A percentile compares a stretch with the other conserved stretches of the same genome.
These are phyloP conservation scores for Syrphus vitripennis DNA, from an alignment of 2,888 invertebrate species.

Conservation along the genomic window DNA sequence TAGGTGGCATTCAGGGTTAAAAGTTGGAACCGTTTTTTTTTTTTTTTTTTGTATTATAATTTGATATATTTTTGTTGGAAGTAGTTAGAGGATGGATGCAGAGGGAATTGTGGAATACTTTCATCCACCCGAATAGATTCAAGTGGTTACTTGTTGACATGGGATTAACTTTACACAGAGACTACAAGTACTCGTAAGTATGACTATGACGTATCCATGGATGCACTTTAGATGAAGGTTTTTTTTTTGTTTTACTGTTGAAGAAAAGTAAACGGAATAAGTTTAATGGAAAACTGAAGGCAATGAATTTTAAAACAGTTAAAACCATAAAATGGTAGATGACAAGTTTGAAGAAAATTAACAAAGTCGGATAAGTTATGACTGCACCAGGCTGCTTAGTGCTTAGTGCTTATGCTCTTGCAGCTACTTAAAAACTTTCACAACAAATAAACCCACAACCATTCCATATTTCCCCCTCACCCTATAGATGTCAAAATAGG, in stretches of 20 bases:
- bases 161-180: conserved; percentile 19
- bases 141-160: conserved; percentile 68
- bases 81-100: not conserved
- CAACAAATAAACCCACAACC: too few relatives aligned
- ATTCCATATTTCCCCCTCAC: too few relatives aligned
- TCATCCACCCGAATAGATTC: conserved; percentile 27
- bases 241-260: not conserved
- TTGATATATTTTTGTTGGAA: not conserved
- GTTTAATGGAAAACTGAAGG: not conserved
- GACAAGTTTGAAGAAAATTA: not conserved
- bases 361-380: too few relatives aligned
- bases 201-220: not conserved
- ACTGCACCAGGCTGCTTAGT: too few relatives aligned
- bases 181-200: not conserved
- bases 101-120: not conserved
- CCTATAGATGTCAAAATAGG: too few relatives aligned
- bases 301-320: not conserved
- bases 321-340: not conserved
- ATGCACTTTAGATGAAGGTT: not conserved
- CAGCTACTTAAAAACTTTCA: too few relatives aligned
- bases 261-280: not conserved
- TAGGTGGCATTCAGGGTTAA: conserved; percentile 2
- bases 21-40: conserved; percentile 13
- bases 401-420: too few relatives aligned
- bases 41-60: not conserved